Evolutionary conservation across 2,113 vertebrate genomes (phyloP).

Genomic region (Oncorhynchus gorbuscha): DNA sequence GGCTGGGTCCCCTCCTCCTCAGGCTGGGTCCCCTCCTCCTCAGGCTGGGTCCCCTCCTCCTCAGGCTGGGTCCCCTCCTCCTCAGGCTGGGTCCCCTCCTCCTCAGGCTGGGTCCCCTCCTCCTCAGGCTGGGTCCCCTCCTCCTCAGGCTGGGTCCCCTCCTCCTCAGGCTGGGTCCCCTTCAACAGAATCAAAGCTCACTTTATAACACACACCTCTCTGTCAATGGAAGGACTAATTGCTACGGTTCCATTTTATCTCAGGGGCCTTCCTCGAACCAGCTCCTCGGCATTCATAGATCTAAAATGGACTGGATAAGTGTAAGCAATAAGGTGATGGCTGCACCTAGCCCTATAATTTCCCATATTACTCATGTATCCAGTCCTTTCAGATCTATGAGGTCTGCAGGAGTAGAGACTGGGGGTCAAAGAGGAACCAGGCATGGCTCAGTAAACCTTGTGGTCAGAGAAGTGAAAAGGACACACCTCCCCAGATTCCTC

Average conservation of each 20-base stretch:
- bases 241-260: neutral
- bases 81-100: conserved; percentile 11
- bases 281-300: neutral
- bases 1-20: too few species aligned
- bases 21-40: too few species aligned
- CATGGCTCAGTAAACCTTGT: neutral
- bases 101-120: conserved; percentile 33
- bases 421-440: neutral
- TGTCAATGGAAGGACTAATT: too few species aligned
- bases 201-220: neutral
- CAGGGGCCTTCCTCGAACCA: neutral
- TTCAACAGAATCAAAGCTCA: conserved; percentile 12
- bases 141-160: conserved; percentile 5
- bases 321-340: neutral
- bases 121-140: conserved; percentile 18
- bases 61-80: conserved; percentile 20
- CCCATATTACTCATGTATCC: neutral
- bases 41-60: neutral
- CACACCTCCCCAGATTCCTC: conserved; percentile 63
- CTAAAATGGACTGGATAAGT: neutral
- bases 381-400: neutral
- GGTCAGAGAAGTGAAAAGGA: neutral
- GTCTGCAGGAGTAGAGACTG: neutral
- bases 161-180: conserved; percentile 28
- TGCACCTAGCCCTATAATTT: neutral